phyloP scores from a whole-genome alignment of 1,140 invertebrate genomes.

The Venturia canescens region DNA sequence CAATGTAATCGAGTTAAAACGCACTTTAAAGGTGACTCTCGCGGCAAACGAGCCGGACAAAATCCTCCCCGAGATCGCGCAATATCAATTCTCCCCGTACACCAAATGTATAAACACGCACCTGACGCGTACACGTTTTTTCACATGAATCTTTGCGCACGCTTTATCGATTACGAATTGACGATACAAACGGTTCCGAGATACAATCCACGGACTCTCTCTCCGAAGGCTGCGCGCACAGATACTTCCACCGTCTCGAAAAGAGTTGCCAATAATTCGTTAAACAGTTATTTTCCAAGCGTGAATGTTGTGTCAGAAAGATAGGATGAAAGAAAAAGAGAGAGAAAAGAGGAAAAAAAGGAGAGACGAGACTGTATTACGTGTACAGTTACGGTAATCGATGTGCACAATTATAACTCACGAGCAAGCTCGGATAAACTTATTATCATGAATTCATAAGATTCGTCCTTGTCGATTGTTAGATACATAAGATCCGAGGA shows the following conservation, averaged over 20 bases:
- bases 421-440: conserved; percentile 11
- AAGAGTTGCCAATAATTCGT: conserved; percentile 36
- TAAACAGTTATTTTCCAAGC: conserved; percentile 41
- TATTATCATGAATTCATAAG: conserved; percentile 31
- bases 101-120: conserved; percentile 6
- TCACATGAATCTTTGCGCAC: not conserved
- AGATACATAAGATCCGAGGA: not conserved
- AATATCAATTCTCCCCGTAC: not conserved
- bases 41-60: conserved; percentile 16
- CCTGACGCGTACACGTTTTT: not conserved
- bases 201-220: conserved; percentile 30
- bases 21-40: conserved; percentile 8
- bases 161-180: not conserved
- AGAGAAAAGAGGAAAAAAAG: conserved; percentile 16
- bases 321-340: not conserved
- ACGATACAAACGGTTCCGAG: conserved; percentile 29
- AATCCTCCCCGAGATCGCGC: conserved; percentile 10
- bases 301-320: not conserved
- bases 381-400: conserved; percentile 43
- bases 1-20: conserved; percentile 28
- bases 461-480: conserved; percentile 34
- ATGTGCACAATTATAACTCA: conserved; percentile 34
- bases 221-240: not conserved
- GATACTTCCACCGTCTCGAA: not conserved
- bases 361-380: conserved; percentile 22